Conservation (phyloP, 64 coral and sea anemone species). For the Pachyseris speciosa region DNA sequence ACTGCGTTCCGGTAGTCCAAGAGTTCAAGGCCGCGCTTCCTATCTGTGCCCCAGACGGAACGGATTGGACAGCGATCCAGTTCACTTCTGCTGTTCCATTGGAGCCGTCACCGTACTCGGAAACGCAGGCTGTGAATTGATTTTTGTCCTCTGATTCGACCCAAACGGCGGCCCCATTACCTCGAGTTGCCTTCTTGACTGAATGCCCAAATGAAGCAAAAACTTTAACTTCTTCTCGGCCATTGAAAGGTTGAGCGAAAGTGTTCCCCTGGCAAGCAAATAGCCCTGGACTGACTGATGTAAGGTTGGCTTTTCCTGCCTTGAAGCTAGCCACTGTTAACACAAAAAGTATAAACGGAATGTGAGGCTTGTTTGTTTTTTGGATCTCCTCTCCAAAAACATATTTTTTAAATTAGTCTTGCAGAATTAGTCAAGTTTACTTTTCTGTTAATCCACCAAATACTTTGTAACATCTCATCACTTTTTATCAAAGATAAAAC, state of each 20-base stretch:
- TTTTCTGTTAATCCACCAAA: too few species aligned
- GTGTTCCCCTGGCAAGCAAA: conserved; percentile 31
- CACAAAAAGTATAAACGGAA: too few species aligned
- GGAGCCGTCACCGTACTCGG: too few species aligned
- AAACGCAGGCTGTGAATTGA: neutral
- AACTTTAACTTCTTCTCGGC: conserved; percentile 1
- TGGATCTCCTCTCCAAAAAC: too few species aligned
- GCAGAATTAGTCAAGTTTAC: too few species aligned
- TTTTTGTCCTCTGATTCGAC: conserved; percentile 13
- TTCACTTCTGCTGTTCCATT: conserved; percentile 36
- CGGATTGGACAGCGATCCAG: conserved; percentile 61
- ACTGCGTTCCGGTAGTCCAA: too few species aligned
- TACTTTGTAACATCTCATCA: too few species aligned
- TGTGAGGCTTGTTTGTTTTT: too few species aligned
- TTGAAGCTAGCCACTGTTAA: conserved; percentile 11
- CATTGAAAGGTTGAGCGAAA: conserved; percentile 32
- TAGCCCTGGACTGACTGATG: neutral
- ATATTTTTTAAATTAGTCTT: too few species aligned
- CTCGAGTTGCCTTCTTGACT: too few species aligned
- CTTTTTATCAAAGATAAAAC: too few species aligned
- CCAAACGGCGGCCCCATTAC: neutral
- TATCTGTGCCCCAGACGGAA: neutral
- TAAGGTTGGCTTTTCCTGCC: conserved; percentile 39
- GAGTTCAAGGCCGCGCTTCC: conserved; percentile 22
- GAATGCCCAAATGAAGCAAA: too few species aligned